Evolutionary conservation across 2,113 vertebrate species (phyloP).

Genomic region (Elachura formosa): DNA sequence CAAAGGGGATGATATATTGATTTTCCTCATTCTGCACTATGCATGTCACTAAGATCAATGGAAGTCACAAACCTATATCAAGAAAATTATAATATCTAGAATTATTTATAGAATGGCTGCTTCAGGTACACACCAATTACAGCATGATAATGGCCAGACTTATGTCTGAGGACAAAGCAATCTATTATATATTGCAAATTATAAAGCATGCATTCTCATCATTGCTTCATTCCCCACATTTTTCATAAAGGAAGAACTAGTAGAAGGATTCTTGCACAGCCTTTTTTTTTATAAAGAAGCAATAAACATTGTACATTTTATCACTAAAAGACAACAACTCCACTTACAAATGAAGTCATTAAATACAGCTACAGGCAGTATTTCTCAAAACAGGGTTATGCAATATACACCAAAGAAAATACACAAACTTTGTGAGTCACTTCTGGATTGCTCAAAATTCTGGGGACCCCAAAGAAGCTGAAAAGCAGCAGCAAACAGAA

Average conservation of each 20-base stretch:
- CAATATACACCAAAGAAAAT: background rate
- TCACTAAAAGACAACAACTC: background rate
- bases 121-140: background rate
- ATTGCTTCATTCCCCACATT: background rate
- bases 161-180: background rate
- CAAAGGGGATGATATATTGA: background rate
- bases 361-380: background rate
- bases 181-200: background rate
- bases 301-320: background rate
- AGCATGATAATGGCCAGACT: background rate
- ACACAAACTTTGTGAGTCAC: background rate
- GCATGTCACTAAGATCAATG: background rate
- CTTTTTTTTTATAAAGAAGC: background rate
- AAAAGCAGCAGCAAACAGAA: background rate
- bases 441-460: background rate
- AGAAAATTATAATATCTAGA: background rate
- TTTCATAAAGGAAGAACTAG: background rate
- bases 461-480: background rate
- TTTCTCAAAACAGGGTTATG: background rate
- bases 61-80: background rate
- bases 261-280: background rate
- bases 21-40: background rate
- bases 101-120: background rate
- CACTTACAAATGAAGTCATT: background rate
- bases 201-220: background rate